phyloP scores from a whole-genome alignment of 2,888 invertebrate genomes.

The Drosophila barbarae region DNA sequence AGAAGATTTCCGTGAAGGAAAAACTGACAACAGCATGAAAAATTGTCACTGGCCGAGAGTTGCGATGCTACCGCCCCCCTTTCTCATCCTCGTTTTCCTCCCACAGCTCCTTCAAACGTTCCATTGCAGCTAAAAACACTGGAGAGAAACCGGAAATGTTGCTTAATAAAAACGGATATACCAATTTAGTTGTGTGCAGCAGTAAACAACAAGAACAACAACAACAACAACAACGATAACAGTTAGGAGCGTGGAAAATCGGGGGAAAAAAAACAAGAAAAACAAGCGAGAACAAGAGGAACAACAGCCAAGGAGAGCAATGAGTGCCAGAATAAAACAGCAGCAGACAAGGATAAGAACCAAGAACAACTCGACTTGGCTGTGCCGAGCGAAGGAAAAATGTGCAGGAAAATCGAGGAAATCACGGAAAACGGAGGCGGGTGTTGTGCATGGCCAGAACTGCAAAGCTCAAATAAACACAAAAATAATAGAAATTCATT shows the following conservation, averaged over 20 bases:
- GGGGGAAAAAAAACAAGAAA: slow-evolving; percentile 11
- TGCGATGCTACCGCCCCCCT: slow-evolving; percentile 3
- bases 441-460: slow-evolving; percentile 23
- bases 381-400: slow-evolving; percentile 4
- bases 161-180: slow-evolving; percentile 75
- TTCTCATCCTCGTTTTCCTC: neutral
- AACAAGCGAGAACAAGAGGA: slow-evolving; percentile 29
- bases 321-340: slow-evolving; percentile 64
- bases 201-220: slow-evolving; percentile 43
- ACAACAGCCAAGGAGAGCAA: slow-evolving; percentile 52
- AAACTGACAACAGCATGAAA: slow-evolving; percentile 74
- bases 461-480: slow-evolving; percentile 73
- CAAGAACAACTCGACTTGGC: slow-evolving; percentile 10
- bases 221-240: slow-evolving; percentile 17
- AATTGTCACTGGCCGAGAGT: slow-evolving; percentile 71
- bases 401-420: slow-evolving; percentile 3
- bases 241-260: slow-evolving; percentile 18
- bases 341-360: slow-evolving; percentile 44
- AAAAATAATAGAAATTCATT: slow-evolving; percentile 75
- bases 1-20: slow-evolving; percentile 40
- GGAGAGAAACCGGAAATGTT: slow-evolving; percentile 72
- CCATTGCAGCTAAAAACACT: slow-evolving; percentile 62
- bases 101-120: slow-evolving; percentile 16
- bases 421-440: neutral
- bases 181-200: slow-evolving; percentile 72